These are phyloP conservation scores for Pelecanus crispus DNA, from an alignment of 2,113 vertebrate species.

Conservation along the genomic window DNA sequence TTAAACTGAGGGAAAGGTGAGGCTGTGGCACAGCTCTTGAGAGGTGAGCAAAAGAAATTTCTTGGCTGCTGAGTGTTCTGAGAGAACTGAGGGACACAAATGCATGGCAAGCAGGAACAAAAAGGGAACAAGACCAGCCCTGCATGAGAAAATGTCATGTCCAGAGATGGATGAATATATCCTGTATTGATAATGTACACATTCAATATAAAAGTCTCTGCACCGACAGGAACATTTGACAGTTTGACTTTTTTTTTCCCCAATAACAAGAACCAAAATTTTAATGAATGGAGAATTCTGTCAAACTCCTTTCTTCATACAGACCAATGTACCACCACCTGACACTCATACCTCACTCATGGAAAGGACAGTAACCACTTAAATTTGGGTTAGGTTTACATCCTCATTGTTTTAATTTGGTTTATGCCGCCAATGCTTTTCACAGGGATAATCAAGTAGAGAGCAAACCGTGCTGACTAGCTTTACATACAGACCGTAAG, in stretches of 20 bases:
- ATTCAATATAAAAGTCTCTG: background rate
- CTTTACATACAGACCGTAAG: background rate
- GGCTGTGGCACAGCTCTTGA: background rate
- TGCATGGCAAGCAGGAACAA: background rate
- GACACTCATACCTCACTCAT: background rate
- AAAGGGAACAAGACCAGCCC: background rate
- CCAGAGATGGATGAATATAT: background rate
- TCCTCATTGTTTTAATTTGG: background rate
- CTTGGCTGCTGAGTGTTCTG: background rate
- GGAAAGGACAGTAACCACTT: background rate
- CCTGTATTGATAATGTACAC: background rate
- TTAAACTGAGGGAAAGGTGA: background rate
- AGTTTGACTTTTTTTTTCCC: background rate
- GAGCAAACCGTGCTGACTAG: background rate
- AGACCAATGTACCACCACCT: background rate
- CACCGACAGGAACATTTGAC: background rate
- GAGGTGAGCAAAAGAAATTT: background rate
- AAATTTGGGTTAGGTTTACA: background rate
- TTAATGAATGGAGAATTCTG: background rate
- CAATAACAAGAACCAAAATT: background rate
- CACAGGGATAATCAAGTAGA: background rate
- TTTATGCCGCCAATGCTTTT: background rate
- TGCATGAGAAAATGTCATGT: background rate
- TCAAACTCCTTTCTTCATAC: background rate
- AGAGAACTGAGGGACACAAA: background rate